Conservation (phyloP, 2,888 invertebrate species). For the Mechanitis mazaeus region DNA sequence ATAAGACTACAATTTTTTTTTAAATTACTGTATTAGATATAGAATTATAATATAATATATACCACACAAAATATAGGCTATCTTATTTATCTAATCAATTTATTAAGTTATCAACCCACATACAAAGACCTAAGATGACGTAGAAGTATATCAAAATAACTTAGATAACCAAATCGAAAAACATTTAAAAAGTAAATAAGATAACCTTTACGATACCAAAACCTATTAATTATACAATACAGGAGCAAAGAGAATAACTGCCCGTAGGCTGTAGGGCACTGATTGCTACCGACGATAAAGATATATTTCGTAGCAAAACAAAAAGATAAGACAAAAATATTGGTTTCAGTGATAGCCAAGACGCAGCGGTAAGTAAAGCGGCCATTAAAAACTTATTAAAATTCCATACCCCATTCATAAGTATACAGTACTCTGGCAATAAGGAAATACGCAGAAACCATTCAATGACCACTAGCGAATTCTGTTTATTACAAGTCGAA, state of each 20-base stretch:
- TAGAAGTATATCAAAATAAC: constrained; percentile 5
- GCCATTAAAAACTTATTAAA: constrained; percentile 47
- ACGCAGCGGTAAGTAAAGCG: constrained; percentile 23
- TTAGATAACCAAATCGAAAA: constrained; percentile 9
- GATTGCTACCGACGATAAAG: neutral
- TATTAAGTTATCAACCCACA: no score
- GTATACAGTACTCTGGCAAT: constrained; percentile 57
- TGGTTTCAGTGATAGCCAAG: constrained; percentile 22
- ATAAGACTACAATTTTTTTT: no score
- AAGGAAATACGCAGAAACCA: constrained; percentile 72
- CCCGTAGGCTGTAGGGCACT: neutral
- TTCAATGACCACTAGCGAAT: constrained; percentile 66
- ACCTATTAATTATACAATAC: neutral
- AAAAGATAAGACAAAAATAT: constrained; percentile 1
- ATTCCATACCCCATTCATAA: constrained; percentile 67
- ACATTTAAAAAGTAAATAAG: neutral
- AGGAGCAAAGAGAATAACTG: neutral
- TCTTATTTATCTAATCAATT: no score
- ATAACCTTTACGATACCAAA: neutral
- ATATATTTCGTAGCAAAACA: neutral
- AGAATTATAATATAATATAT: no score
- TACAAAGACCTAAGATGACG: neutral
- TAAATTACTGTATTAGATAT: no score
- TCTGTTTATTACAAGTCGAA: constrained; percentile 54
- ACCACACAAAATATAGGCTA: no score